phyloP scores from a whole-genome alignment of 1,140 invertebrate species.

The Drosophila subpulchrella region DNA sequence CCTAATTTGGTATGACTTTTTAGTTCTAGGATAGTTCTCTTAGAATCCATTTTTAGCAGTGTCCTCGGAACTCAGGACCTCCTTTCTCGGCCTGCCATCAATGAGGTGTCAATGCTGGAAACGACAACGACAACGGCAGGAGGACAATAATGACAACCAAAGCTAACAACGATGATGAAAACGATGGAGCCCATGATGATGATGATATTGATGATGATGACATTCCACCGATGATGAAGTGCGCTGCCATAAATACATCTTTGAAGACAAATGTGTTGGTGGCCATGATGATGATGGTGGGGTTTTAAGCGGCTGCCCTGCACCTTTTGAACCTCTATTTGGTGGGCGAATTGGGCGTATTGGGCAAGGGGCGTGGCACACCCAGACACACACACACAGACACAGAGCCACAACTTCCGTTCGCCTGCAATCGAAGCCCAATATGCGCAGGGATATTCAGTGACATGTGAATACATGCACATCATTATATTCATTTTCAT shows the following conservation, averaged over 20 bases:
- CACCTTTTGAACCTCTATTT: background rate
- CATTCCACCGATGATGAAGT: conserved; percentile 56
- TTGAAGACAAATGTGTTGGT: conserved; percentile 54
- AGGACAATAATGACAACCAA: conserved; percentile 60
- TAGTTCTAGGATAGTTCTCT: background rate
- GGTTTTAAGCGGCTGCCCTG: background rate
- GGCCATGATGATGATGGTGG: conserved; percentile 1
- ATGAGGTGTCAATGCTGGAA: conserved; percentile 55
- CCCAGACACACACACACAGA: background rate
- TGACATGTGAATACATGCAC: conserved; percentile 11
- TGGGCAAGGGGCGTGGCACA: background rate
- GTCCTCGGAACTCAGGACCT: conserved; percentile 11
- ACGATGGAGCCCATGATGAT: conserved; percentile 10
- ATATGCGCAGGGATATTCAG: conserved; percentile 24
- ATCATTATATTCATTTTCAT: conserved; percentile 50
- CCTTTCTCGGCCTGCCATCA: conserved; percentile 15
- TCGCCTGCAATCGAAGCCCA: conserved; percentile 39
- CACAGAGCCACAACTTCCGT: conserved; percentile 12
- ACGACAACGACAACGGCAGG: conserved; percentile 19
- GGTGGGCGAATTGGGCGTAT: background rate
- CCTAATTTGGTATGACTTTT: background rate
- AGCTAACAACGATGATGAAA: conserved; percentile 48
- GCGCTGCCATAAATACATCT: conserved; percentile 63
- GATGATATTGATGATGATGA: conserved; percentile 14
- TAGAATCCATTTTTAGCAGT: background rate